Evolutionary conservation across 2,113 vertebrate genomes (phyloP).

Genomic region (Nothocercus julius): DNA sequence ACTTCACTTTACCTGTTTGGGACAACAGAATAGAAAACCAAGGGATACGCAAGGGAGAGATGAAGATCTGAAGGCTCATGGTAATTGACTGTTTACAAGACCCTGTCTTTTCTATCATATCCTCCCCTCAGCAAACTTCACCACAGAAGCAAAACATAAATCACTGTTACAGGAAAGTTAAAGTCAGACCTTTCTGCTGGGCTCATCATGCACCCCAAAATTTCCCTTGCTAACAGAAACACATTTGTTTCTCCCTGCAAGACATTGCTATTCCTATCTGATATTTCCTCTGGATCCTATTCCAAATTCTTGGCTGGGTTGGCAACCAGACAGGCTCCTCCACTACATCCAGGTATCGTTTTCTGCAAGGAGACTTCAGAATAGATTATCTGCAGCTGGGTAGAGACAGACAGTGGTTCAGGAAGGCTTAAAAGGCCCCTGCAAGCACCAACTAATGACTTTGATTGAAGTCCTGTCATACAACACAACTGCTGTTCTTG

Average conservation of each 20-base stretch:
- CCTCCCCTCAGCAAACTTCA: background rate
- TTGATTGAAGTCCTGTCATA: background rate
- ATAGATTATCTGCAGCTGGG: background rate
- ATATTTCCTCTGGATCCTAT: background rate
- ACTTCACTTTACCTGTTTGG: accelerated
- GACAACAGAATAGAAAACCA: background rate
- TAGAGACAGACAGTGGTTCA: background rate
- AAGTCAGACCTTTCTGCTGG: background rate
- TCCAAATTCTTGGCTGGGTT: background rate
- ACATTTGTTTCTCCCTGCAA: background rate
- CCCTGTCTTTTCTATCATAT: background rate
- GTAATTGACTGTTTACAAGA: background rate
- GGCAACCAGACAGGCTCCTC: background rate
- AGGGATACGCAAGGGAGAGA: background rate
- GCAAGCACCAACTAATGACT: background rate
- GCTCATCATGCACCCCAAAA: background rate
- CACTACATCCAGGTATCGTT: background rate
- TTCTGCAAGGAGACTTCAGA: background rate
- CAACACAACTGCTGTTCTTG: background rate
- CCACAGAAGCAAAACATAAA: background rate
- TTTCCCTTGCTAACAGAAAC: background rate
- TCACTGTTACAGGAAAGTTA: background rate
- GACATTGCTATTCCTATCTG: background rate
- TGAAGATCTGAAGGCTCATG: background rate
- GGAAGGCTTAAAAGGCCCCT: background rate